Percentiles rank a stretch among this genome's conserved stretches.
Evolutionary conservation across 2,888 invertebrate species (phyloP).

Genomic region (Pyrocoelia pectoralis): DNA sequence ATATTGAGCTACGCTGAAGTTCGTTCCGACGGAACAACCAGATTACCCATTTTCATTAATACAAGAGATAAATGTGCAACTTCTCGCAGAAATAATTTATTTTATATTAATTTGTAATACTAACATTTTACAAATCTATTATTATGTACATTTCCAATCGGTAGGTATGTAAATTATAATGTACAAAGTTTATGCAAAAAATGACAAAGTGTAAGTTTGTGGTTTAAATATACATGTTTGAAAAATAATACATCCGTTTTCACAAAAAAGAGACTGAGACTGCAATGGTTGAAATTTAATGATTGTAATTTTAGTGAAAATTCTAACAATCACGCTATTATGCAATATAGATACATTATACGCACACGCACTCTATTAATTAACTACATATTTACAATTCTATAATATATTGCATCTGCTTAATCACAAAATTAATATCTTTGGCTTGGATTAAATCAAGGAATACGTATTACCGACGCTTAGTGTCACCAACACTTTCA

Average conservation of each 20-base stretch:
- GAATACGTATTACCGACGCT: neutral
- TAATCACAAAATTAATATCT: constrained; percentile 36
- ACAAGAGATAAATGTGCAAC: too few species aligned
- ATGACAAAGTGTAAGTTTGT: too few species aligned
- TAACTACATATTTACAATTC: constrained; percentile 13
- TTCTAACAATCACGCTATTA: constrained; percentile 12
- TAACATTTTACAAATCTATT: constrained; percentile 24
- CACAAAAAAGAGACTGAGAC: too few species aligned
- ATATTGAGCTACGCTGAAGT: too few species aligned
- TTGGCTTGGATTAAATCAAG: constrained; percentile 20
- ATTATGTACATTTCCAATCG: constrained; percentile 17
- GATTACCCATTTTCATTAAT: too few species aligned
- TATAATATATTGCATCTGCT: constrained; percentile 30
- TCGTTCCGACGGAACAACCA: too few species aligned
- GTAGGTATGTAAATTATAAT: neutral
- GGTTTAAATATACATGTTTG: too few species aligned
- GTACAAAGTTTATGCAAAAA: constrained; percentile 13
- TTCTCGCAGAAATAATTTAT: constrained; percentile 21
- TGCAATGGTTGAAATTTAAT: too few species aligned
- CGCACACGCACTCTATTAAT: too few species aligned
- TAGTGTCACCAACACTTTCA: constrained; percentile 4
- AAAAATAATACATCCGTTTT: too few species aligned
- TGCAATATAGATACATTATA: neutral
- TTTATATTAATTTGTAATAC: constrained; percentile 11
- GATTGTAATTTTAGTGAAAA: neutral